Evolutionary conservation across 2,797 vertebrate species (phyloP).

Genomic region (Eremophila alpestris): DNA sequence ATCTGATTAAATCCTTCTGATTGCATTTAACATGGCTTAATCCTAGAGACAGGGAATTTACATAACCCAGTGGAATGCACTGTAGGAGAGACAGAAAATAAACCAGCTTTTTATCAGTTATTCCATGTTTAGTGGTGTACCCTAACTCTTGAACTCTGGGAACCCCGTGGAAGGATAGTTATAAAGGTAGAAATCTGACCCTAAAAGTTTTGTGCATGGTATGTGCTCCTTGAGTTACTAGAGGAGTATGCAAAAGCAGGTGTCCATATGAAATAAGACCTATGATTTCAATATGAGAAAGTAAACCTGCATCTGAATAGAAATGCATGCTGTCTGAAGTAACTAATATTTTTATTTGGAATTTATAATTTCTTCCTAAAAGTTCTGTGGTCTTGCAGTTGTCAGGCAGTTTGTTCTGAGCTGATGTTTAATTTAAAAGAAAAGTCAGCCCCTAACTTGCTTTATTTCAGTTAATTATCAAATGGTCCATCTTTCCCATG

Average conservation of each 20-base stretch:
- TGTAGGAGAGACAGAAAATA: not conserved
- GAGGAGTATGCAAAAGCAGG: not conserved
- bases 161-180: not conserved
- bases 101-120: not conserved
- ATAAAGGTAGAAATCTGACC: not conserved
- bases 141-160: not conserved
- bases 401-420: not conserved
- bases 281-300: not conserved
- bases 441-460: not conserved
- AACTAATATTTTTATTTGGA: not conserved
- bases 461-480: not conserved
- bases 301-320: not conserved
- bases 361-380: not conserved
- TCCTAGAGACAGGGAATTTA: not conserved
- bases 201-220: not conserved
- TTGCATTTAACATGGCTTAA: not conserved
- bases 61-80: not conserved
- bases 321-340: not conserved
- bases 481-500: not conserved
- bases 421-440: not conserved
- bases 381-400: not conserved
- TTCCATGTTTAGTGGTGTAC: not conserved
- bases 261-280: not conserved
- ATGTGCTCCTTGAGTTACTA: not conserved
- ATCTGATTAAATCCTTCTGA: not conserved